Percentiles rank a stretch among this genome's conserved stretches.
Conservation (phyloP, 2,888 invertebrate genomes). For the Drosophila dives region DNA sequence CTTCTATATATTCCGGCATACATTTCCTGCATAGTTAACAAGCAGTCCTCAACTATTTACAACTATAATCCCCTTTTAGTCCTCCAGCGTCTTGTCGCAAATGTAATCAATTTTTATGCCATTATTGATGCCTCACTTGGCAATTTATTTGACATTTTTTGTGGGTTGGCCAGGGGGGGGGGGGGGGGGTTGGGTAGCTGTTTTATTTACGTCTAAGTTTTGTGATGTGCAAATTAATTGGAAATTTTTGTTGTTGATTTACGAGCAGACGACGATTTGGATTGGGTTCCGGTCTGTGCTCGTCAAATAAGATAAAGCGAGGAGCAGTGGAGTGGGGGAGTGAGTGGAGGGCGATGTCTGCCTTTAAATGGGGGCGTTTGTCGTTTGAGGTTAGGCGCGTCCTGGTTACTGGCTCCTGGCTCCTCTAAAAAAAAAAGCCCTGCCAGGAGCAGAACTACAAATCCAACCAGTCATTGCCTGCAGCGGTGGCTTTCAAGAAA, state of each 20-base stretch:
- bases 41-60: conserved; percentile 55
- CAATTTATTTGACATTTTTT: conserved; percentile 60
- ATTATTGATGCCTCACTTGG: conserved; percentile 79
- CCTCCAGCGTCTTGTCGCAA: conserved; percentile 29
- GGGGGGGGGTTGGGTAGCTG: neutral
- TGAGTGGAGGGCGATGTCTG: conserved; percentile 29
- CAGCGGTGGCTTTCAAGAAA: conserved; percentile 45
- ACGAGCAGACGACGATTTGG: conserved; percentile 49
- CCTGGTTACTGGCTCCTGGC: conserved; percentile 27
- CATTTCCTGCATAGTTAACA: conserved; percentile 65
- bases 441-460: conserved; percentile 29
- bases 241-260: conserved; percentile 67
- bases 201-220: conserved; percentile 54
- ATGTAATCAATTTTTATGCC: conserved; percentile 82
- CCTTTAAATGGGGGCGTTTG: conserved; percentile 69
- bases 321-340: neutral
- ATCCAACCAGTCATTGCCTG: conserved; percentile 17
- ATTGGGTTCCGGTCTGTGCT: conserved; percentile 56
- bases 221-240: conserved; percentile 74
- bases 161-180: neutral
- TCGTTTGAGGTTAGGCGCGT: conserved; percentile 60
- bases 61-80: conserved; percentile 33
- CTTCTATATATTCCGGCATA: conserved; percentile 13
- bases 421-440: conserved; percentile 9
- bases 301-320: neutral